These are phyloP conservation scores for Patella ulyssiponensis DNA, from an alignment of 2,888 invertebrate genomes.

Conservation along the genomic window DNA sequence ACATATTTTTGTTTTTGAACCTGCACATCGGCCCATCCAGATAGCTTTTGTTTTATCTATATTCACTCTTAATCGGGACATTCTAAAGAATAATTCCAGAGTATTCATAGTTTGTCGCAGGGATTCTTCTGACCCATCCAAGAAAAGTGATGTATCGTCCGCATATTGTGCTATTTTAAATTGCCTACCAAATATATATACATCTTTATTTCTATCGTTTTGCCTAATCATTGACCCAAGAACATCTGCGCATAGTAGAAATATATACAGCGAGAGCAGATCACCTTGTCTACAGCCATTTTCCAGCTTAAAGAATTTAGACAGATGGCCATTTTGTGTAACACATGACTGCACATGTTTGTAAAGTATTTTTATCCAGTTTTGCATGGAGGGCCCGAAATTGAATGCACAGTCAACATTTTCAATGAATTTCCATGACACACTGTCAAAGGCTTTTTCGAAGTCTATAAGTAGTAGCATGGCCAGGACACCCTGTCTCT, in stretches of 20 bases:
- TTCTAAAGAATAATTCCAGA: too few species aligned
- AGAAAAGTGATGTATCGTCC: too few species aligned
- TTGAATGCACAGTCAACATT: slow-evolving; percentile 3
- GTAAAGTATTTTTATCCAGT: slow-evolving; percentile 21
- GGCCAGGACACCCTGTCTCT: not conserved
- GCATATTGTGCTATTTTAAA: too few species aligned
- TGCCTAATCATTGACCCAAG: not conserved
- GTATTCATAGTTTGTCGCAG: too few species aligned
- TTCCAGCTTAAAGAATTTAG: slow-evolving; percentile 14
- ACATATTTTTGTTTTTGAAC: too few species aligned
- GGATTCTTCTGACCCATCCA: too few species aligned
- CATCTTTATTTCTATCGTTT: not conserved
- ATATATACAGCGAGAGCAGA: not conserved
- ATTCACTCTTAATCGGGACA: too few species aligned
- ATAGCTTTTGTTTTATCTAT: too few species aligned
- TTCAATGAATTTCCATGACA: slow-evolving; percentile 16
- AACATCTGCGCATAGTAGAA: slow-evolving; percentile 7
- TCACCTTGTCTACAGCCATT: slow-evolving; percentile 21
- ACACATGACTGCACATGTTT: slow-evolving; percentile 8
- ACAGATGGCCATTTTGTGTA: slow-evolving; percentile 8
- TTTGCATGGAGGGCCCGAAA: slow-evolving; percentile 16
- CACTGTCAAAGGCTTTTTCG: slow-evolving; percentile 20
- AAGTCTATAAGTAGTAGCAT: slow-evolving; percentile 12
- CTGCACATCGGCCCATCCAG: too few species aligned
- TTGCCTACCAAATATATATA: too few species aligned